Evolutionary conservation across 2,113 vertebrate species (phyloP).

Genomic region (Marmota monax): DNA sequence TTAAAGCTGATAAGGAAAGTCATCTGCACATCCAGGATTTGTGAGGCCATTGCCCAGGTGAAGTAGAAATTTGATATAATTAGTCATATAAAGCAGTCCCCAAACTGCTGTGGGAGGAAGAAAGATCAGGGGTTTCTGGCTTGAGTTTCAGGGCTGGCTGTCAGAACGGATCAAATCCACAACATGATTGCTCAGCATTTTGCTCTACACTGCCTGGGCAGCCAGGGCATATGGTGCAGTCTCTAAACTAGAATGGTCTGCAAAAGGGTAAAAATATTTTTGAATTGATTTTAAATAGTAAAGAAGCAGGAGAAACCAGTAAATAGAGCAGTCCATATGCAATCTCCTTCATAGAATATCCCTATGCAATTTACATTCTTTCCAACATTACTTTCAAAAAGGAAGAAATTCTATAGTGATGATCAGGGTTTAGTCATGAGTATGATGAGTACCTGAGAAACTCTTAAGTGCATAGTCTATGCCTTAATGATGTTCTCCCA

Average conservation of each 20-base stretch:
- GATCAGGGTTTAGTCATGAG: background rate
- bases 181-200: constrained; percentile 58
- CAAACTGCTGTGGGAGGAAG: constrained; percentile 44
- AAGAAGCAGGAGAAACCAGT: background rate
- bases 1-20: background rate
- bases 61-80: constrained; percentile 56
- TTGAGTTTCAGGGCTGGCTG: constrained; percentile 51
- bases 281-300: background rate
- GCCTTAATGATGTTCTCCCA: background rate
- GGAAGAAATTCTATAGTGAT: background rate
- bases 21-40: background rate
- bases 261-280: background rate
- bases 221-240: background rate
- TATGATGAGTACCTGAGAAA: background rate
- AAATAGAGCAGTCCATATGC: background rate
- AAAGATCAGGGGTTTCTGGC: constrained; percentile 54
- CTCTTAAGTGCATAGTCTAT: background rate
- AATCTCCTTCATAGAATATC: background rate
- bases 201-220: constrained; percentile 17
- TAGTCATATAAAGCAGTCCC: constrained; percentile 41
- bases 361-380: background rate
- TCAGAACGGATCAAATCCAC: constrained; percentile 67
- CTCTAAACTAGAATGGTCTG: constrained; percentile 10
- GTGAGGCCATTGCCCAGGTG: constrained; percentile 31
- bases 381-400: background rate